Base-by-base conservation (phyloP, 2,797 vertebrate genomes). In the Sebastolobus altivelis region DNA sequence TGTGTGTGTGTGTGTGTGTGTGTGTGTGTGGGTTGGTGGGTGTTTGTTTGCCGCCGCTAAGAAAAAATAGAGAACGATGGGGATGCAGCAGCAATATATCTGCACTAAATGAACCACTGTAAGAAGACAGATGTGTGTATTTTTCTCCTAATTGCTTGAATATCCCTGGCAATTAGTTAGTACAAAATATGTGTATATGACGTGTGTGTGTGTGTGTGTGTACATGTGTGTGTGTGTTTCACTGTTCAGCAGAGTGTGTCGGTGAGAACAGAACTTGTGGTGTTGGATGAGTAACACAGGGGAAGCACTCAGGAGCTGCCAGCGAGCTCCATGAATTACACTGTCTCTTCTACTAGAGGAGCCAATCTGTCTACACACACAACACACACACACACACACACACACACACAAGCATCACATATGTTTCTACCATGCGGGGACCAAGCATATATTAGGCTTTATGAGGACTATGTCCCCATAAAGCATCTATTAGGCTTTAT, bases 261-360 rank as follows among this genome's bases (percentile, higher is more conserved):
- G 66, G 70, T 65, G 86, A 75, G 82, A 81, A 49, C 68, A 82
- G 69, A 83, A 87, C 71, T 85, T 79, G 82, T 66, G 79, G 55
- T 61, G 63, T 75, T 80, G 82, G 80, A 81, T 84, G 83, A 87
- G 72, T 74, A 87, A 86, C 79, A 82, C 72, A 65, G 83, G 74
- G 80, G 79, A 87, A 85, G 79, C 86, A 80, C 86, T 91, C 81
- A 85, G 83, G 75, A 74, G 80, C 86, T 85, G 83, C 84, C 90
- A 88, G 84, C 31, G 13, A 85, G 79, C 82, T 80, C 77, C 87
- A 89, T 89, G 84, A 91, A 92, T 92, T 93, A 85, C 85, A 81
- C 85, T 83, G 89, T 89, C 91, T 90, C 82, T 77, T 84, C 89
- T 82, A 60, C 71, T 88, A 61, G 68, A 87, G 78, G 56, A 80